Evolutionary conservation across 2,888 invertebrate species (phyloP), one percentile per base, ranked within the genome.

Genomic region (Notodonta dromedarius): DNA sequence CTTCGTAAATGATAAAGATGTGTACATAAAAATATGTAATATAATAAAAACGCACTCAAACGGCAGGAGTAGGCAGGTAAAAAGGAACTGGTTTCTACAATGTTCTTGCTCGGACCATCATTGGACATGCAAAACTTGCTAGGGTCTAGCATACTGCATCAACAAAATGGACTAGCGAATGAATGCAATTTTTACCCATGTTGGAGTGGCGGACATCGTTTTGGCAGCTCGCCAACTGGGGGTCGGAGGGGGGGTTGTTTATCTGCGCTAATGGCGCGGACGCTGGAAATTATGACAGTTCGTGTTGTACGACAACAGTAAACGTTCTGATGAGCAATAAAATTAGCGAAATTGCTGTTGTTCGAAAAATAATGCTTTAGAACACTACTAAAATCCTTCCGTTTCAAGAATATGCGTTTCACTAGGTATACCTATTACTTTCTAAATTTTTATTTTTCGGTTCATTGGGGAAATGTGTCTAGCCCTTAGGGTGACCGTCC

Each of bases 201-300:
- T 76, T 77, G 74, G 75, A 66, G 70, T n/a, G 60, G 63, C 62
- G 60, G 74, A 76, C 74, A 70, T 70, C 60, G 61, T 76, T 67
- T 65, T 82, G 82, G 82, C 86, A 75, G 70, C 53, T 69, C 64
- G 80, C 80, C 79, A 86, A 78, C 77, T 73, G 62, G 66, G 65
- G 35, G 24, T 6, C 64, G 65, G 82, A 2, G 80, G 80, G 84
- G 71, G 77, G 63, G 78, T 81, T 87, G 70, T 74, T 85, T 82
- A 83, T 86, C 85, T 78, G 76, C 69, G 74, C 76, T 87, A 86
- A 89, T 88, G 88, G 85, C 73, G 74, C 73, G 81, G 83, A 84
- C 85, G 82, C 78, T 76, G 79, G 79, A 80, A 87, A 84, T 87
- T 88, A 87, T 88, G 86, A 86, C 84, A 85, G 81, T 82, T 81